These are phyloP conservation scores for Hartigia nigra DNA, from an alignment of 2,888 invertebrate species.

Conservation along the genomic window DNA sequence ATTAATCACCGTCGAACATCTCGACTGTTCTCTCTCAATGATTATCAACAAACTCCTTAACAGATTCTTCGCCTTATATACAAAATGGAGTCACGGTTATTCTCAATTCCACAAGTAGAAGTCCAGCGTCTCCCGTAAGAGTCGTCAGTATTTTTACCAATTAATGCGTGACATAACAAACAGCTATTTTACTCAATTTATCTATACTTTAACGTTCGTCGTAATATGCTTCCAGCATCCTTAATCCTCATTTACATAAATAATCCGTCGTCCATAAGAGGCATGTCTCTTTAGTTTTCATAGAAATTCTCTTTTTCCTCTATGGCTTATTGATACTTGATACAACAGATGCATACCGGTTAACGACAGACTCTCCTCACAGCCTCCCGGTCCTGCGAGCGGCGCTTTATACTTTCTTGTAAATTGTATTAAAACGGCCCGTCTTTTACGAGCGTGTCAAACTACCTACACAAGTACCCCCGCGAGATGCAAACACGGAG, in stretches of 20 bases:
- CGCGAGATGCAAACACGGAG: constrained; percentile 15
- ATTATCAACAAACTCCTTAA: background rate
- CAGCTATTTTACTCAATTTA: background rate
- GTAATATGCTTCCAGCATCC: background rate
- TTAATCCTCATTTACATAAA: background rate
- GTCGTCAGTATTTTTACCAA: background rate
- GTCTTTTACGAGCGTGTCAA: constrained; percentile 65
- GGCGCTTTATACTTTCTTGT: constrained; percentile 62
- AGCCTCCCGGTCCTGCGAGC: background rate
- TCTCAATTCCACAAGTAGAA: background rate
- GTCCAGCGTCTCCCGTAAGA: background rate
- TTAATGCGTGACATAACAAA: background rate
- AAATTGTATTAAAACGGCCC: constrained; percentile 65
- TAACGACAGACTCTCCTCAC: background rate
- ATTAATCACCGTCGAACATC: background rate
- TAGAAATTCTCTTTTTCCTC: background rate
- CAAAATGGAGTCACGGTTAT: background rate
- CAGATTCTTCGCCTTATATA: background rate
- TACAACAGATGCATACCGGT: background rate
- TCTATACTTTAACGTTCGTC: background rate
- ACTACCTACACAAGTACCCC: constrained; percentile 53
- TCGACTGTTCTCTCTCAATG: background rate
- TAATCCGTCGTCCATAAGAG: background rate
- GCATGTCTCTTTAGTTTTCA: background rate
- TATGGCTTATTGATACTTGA: background rate